Conservation (phyloP, 2,888 invertebrate species). For the Listrodromus nycthemerus region DNA sequence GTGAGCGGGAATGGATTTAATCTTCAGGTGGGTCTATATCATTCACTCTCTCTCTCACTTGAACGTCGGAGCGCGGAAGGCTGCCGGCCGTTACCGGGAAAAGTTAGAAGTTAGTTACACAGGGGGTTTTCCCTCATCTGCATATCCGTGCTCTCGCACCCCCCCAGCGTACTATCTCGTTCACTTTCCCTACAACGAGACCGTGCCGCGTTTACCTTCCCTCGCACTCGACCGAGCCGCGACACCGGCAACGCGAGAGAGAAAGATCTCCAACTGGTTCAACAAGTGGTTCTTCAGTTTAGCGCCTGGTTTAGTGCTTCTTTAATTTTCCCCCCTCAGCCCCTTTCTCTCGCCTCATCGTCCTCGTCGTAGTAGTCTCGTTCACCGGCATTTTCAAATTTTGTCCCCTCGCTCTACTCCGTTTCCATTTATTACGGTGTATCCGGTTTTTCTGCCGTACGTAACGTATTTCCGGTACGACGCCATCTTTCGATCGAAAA, state of each 20-base stretch:
- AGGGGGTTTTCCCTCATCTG: conserved; percentile 81
- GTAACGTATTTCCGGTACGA: not conserved
- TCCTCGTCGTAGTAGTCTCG: conserved; percentile 23
- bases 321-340: conserved; percentile 80
- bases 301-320: conserved; percentile 84
- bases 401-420: conserved; percentile 35
- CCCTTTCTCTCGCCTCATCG: conserved; percentile 58
- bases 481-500: too few species aligned
- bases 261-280: conserved; percentile 74
- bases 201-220: conserved; percentile 54
- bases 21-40: conserved; percentile 55
- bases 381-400: conserved; percentile 26
- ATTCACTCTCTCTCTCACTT: conserved; percentile 15
- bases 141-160: conserved; percentile 77
- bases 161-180: conserved; percentile 48
- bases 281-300: conserved; percentile 84
- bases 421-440: not conserved
- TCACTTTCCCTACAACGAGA: conserved; percentile 53
- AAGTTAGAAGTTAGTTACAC: conserved; percentile 84
- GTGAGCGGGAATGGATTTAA: conserved; percentile 64
- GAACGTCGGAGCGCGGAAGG: conserved; percentile 59
- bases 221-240: conserved; percentile 65
- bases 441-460: not conserved
- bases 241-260: conserved; percentile 68
- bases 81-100: conserved; percentile 75